These are phyloP conservation scores for Cryptomyrus ogoouensis DNA, from an alignment of 2,113 vertebrate species.

Conservation along the genomic window DNA sequence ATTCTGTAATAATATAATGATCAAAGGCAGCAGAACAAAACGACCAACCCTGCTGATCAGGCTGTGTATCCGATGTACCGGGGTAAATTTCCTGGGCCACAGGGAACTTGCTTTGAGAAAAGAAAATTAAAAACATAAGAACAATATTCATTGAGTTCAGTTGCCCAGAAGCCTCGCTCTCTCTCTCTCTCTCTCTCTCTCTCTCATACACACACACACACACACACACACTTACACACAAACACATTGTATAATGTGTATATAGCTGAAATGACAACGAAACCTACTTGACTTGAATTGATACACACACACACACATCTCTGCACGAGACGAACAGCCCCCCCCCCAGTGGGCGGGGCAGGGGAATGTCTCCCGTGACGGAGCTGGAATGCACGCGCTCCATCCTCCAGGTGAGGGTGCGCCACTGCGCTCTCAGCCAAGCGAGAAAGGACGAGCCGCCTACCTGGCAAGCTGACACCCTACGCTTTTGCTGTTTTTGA, in stretches of 20 bases:
- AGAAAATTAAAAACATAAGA: neutral
- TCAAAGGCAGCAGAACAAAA: neutral
- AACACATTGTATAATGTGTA: too few relatives aligned
- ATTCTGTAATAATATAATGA: neutral
- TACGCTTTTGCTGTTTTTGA: neutral
- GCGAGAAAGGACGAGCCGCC: neutral
- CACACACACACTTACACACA: neutral
- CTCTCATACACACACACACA: neutral
- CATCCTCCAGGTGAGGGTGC: conserved; percentile 1
- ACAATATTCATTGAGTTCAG: neutral
- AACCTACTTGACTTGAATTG: too few relatives aligned
- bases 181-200: too few relatives aligned
- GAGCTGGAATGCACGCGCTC: neutral
- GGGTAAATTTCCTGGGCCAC: neutral
- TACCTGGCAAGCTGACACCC: neutral
- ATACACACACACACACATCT: neutral
- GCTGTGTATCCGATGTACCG: neutral
- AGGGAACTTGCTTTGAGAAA: neutral
- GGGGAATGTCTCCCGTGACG: neutral
- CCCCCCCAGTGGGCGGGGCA: neutral
- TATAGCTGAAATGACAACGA: too few relatives aligned
- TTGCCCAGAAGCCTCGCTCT: neutral
- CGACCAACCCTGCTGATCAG: neutral
- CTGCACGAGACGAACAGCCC: neutral
- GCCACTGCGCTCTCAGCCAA: neutral